Base-by-base conservation (phyloP, 2,888 invertebrate genomes). In the Tenthredo notha region DNA sequence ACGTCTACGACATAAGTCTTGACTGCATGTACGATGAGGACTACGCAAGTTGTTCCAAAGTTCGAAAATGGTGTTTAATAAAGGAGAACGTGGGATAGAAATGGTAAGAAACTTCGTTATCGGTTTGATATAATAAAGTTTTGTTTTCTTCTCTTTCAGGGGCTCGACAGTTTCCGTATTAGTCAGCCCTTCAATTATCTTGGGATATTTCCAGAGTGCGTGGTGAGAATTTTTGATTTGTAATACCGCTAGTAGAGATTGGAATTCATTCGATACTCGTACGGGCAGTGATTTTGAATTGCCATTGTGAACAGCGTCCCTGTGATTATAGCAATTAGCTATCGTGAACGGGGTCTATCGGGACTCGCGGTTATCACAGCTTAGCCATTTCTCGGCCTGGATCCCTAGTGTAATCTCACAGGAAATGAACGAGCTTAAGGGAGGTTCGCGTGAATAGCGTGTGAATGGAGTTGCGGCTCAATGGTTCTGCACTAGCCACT, bases 391-490 rank as follows among this genome's bases (percentile, higher is more conserved):
- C 67, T 83, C 25, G 83, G 67, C n/a, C n/a, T 67, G 61, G 37
- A 67, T 67, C 83, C 50, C 67, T 47, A 29, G 83, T 70, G 47
- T 83, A 70, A 67, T 83, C 83, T 83, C 65, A 47, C 25, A 70
- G 65, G 83, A 83, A 70, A 83, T 83, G 67, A 83, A 83, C 83
- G 47, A 83, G 67, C 83, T 70, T 50, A 83, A 43, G 25, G 83
- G 83, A 67, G 54, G 43, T 50, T 67, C 67, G 25, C 58, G 29
- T 83, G 83, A 83, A 83, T 67, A 29, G 67, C 67, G 83, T 29
- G 80, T 61, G 80, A 80, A 80, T 80, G 61, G 80, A 58, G 61
- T 43, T 58, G 40, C 58, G 80, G 58, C 67, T 67, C 67, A 18
- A 33, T 10, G 67, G 33, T 67, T 67, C 67, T 80, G n/a, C 37